Evolutionary conservation across 2,797 vertebrate genomes (phyloP).

Genomic region (Knipowitschia caucasica): DNA sequence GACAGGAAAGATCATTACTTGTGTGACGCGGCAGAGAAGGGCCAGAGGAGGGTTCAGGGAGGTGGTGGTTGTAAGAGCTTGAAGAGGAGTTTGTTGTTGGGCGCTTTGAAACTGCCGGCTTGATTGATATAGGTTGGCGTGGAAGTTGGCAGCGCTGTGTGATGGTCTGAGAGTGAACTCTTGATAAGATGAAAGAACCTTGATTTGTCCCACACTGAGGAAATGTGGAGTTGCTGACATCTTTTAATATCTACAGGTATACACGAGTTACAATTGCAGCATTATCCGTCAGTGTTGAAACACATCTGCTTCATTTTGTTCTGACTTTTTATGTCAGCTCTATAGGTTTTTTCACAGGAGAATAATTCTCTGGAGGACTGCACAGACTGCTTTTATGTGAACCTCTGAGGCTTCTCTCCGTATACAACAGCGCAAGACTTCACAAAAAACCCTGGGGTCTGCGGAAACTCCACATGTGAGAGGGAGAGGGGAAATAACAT

Average conservation of each 20-base stretch:
- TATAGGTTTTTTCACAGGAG: constrained; percentile 39
- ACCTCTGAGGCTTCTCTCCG: constrained; percentile 42
- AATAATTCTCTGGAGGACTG: constrained; percentile 43
- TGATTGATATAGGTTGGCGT: too few species aligned
- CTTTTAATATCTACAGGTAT: neutral
- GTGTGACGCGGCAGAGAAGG: too few species aligned
- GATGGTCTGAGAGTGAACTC: too few species aligned
- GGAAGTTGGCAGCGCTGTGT: too few species aligned
- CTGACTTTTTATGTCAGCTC: constrained; percentile 37
- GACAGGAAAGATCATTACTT: too few species aligned
- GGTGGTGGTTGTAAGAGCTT: too few species aligned
- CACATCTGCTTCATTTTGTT: constrained; percentile 19
- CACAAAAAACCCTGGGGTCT: constrained; percentile 28
- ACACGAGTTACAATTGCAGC: neutral
- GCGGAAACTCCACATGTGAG: constrained; percentile 42
- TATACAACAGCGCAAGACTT: constrained; percentile 31
- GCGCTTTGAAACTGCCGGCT: too few species aligned
- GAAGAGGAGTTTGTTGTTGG: too few species aligned
- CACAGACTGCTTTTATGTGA: constrained; percentile 57
- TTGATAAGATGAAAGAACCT: neutral
- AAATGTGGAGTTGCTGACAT: too few species aligned
- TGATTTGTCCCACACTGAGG: neutral
- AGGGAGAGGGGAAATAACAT: constrained; percentile 1
- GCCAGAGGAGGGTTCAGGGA: too few species aligned
- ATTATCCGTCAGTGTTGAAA: constrained; percentile 11